Base-by-base conservation (phyloP, 2,797 vertebrate species). In the Columba guinea region DNA sequence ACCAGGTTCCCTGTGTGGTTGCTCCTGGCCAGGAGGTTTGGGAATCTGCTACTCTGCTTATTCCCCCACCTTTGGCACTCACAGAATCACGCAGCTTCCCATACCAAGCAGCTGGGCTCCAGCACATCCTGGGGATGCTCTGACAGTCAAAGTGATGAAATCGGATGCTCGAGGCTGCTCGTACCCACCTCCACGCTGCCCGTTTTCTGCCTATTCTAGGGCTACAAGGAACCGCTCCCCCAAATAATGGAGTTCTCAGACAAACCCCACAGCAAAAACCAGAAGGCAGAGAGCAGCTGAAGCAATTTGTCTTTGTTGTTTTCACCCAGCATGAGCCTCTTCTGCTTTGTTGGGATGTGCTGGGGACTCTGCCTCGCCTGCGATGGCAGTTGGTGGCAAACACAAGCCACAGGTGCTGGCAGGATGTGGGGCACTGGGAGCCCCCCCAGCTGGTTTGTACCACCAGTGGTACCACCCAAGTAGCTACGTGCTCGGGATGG, bases 381-480 rank as follows among this genome's bases (percentile, higher is more conserved):
- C 10, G 34, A 8, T 76, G 1, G n/a, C 88, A 44, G 75, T 22
- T 63, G 64, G 68, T 75, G 62, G 35, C 65, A 32, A 64, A 35
- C 69, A 58, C 56, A 86, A 94, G 85, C 77, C 86, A 79, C 88
- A 64, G 91, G 20, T 85, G 74, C 34, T 7, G 67, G 91, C 93
- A 94, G 95, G 89, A 96, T 88, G 90, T 93, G 95, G 85, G 91
- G 82, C 83, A 69, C 34, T 52, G 75, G 77, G 52, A 93, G 77
- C 77, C 85, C 86, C 68, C 65, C 63, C 86, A 32, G 73, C 92
- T 86, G 75, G 6, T 28, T 18, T 10, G 4, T 2, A 48, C 64
- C 90, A 87, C 68, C 81, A 56, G 2, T 0, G 51, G 16, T 64
- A 49, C 5, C 94, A 69, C 41, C 56, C 3, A 5, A 83, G 76